Percentiles rank a stretch among this genome's conserved stretches.
Evolutionary conservation across 2,888 invertebrate genomes (phyloP).

Genomic region (Pristionchus fissidentatus): DNA sequence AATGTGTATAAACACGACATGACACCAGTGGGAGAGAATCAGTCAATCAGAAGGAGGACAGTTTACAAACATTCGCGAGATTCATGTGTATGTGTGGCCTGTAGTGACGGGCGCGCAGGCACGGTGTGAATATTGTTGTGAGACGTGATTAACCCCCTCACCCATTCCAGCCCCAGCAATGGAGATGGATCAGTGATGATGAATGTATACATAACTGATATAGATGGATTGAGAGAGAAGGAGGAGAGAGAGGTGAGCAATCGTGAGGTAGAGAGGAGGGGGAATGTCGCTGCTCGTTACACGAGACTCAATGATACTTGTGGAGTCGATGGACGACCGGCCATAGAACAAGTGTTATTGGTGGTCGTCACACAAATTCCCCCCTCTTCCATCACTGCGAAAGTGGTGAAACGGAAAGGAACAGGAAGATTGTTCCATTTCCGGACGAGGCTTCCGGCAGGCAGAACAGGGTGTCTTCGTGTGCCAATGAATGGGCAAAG

Average conservation of each 20-base stretch:
- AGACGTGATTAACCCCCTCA: conserved; percentile 11
- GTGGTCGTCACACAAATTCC: not conserved
- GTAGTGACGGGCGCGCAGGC: not conserved
- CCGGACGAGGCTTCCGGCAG: conserved; percentile 4
- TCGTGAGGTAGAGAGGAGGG: not conserved
- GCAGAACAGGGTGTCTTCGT: conserved; percentile 5
- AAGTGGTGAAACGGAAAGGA: not conserved
- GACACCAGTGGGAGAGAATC: conserved; percentile 1
- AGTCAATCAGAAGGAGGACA: conserved; percentile 8
- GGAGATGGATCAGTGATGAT: conserved; percentile 26
- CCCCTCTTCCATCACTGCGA: not conserved
- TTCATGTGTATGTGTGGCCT: not conserved
- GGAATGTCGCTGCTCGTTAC: not conserved
- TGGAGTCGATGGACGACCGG: too few species aligned
- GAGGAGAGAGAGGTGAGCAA: not conserved
- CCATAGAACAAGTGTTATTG: too few species aligned
- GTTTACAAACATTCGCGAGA: conserved; percentile 23
- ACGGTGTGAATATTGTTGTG: not conserved
- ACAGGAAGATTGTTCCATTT: conserved; percentile 37
- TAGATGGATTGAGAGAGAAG: not conserved
- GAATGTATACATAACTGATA: conserved; percentile 42
- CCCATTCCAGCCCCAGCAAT: not conserved
- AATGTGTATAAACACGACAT: conserved; percentile 16
- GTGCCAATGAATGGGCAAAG: not conserved
- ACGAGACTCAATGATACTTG: too few species aligned